Conservation (phyloP, 2,888 invertebrate species). For the Polyploca ridens region DNA sequence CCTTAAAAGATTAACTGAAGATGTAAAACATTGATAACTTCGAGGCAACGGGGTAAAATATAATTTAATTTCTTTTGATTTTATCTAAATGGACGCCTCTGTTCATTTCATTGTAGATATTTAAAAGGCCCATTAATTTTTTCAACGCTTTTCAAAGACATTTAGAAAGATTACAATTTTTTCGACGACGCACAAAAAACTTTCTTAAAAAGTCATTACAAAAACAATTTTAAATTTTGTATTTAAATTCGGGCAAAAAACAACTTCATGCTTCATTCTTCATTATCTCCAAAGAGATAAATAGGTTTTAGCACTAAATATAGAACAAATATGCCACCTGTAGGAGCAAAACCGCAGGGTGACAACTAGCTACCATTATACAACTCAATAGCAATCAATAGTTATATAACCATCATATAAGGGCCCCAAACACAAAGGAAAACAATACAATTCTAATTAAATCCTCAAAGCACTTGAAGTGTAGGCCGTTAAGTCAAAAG, state of each 20-base stretch:
- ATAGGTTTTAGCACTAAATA: too few species aligned
- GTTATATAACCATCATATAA: neutral
- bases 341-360: neutral
- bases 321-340: neutral
- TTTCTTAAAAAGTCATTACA: too few species aligned
- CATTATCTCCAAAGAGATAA: too few species aligned
- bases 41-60: neutral
- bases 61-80: conserved; percentile 8
- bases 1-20: neutral
- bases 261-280: too few species aligned
- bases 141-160: neutral
- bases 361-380: neutral
- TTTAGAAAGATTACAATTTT: neutral
- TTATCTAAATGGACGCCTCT: conserved; percentile 6
- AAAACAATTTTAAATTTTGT: too few species aligned
- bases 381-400: neutral
- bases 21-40: conserved; percentile 1
- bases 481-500: conserved; percentile 10
- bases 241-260: too few species aligned
- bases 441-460: conserved; percentile 9
- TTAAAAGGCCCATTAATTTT: neutral
- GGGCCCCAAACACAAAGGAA: neutral
- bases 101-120: neutral
- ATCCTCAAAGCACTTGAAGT: conserved; percentile 1
- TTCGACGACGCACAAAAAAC: too few species aligned